Evolutionary conservation across 2,113 vertebrate species (phyloP).

Genomic region (Podarcis cretensis): DNA sequence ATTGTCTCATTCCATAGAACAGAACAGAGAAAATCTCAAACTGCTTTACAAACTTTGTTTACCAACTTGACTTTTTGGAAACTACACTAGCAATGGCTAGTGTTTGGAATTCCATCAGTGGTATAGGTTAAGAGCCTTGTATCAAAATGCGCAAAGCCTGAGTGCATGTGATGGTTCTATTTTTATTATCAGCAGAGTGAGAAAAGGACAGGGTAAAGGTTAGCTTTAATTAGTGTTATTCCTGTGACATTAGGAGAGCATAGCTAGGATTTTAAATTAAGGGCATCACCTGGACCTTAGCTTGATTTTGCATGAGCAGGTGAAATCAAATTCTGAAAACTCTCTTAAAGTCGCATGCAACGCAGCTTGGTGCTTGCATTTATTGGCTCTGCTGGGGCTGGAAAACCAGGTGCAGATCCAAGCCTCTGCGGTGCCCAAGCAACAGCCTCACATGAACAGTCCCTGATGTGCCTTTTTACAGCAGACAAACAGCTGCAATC

Average conservation of each 20-base stretch:
- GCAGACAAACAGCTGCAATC: too few relatives aligned
- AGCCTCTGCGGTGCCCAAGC: too few relatives aligned
- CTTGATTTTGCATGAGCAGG: not conserved
- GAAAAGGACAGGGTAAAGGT: not conserved
- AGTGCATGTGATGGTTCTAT: not conserved
- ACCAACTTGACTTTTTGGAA: not conserved
- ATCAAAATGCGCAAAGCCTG: not conserved
- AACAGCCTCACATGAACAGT: too few relatives aligned
- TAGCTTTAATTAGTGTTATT: conserved; percentile 1
- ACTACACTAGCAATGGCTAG: not conserved
- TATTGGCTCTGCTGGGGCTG: too few relatives aligned
- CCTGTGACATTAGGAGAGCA: not conserved
- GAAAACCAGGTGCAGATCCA: too few relatives aligned
- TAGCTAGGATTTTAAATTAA: conserved; percentile 1
- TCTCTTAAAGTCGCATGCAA: not conserved
- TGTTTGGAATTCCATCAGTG: not conserved
- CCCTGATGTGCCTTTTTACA: too few relatives aligned
- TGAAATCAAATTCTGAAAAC: not conserved
- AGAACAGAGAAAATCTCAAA: not conserved
- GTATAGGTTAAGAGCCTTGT: not conserved
- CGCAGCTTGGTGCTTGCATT: not conserved
- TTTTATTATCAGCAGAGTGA: not conserved
- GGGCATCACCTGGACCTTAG: not conserved
- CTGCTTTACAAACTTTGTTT: not conserved
- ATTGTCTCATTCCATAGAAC: not conserved